Base-by-base conservation (phyloP, 2,797 vertebrate species). In the Psittacula echo region DNA sequence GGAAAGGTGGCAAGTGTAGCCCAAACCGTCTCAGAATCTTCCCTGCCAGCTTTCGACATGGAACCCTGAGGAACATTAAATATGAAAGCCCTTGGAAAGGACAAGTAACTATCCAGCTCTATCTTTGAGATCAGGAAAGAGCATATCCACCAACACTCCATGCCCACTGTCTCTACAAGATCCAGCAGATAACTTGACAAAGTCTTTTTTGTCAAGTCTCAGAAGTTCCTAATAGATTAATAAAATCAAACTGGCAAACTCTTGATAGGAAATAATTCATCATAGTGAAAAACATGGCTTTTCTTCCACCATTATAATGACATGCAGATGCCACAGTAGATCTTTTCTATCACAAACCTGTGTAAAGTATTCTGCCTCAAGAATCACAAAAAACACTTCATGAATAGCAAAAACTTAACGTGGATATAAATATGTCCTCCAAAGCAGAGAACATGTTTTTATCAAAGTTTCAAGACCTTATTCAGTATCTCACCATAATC, bases 401-500 rank as follows among this genome's bases (percentile, higher is more conserved):
- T 1, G 20, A 78, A 60, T 3, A 56, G 23, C 66, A 54, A 24
- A 80, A 73, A 53, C 30, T 61, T 30, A 34, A 32, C 37, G 18
- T 30, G 58, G 83, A 73, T 47, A 21, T 27, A 30, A 77, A 77
- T 29, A 14, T 3, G 2, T 71, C 72, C 45, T 85, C 34, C 64
- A 77, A 39, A 87, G 76, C 61, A 93, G 65, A 91, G 65, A 88
- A 68, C 4, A 30, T 58, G 66, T 83, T 87, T 96, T 85, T 90
- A 94, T 93, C 90, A 76, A 91, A 91, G 90, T 94, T 89, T 76
- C 91, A 89, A 93, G 83, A 50, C 84, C 67, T 93, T 83, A 10
- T 71, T 81, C 85, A 68, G 60, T 92, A 95, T 96, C 96, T 94
- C 42, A 74, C 94, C 88, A 82, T 95, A 86, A 90, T 90, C 13